phyloP scores from a whole-genome alignment of 2,797 vertebrate genomes.

The Xenopus petersii region DNA sequence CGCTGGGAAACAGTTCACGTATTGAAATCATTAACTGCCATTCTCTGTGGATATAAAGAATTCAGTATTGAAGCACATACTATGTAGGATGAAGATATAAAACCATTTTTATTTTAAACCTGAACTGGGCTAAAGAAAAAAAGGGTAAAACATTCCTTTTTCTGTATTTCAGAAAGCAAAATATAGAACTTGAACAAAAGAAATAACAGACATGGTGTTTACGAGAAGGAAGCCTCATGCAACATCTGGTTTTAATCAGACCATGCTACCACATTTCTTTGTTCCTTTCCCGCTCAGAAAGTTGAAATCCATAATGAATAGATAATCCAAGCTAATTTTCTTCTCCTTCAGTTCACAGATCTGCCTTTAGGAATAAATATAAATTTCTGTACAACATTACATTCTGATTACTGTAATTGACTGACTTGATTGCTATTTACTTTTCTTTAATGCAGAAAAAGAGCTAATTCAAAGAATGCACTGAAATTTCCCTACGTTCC shows the following conservation, averaged over 20 bases:
- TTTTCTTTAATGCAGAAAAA: neutral
- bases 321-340: slow-evolving; percentile 1
- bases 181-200: neutral
- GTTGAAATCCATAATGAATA: neutral
- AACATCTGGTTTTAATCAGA: slow-evolving; percentile 38
- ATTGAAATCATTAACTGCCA: slow-evolving; percentile 13
- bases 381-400: neutral
- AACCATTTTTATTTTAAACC: neutral
- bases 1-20: slow-evolving; percentile 18
- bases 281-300: slow-evolving; percentile 12
- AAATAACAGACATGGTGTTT: neutral
- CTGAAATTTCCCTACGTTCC: neutral
- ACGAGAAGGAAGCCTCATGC: slow-evolving; percentile 1
- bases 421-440: slow-evolving; percentile 1
- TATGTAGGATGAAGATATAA: neutral
- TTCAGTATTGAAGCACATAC: neutral
- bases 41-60: slow-evolving; percentile 24
- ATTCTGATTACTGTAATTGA: slow-evolving; percentile 1
- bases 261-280: slow-evolving; percentile 2
- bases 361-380: neutral
- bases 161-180: slow-evolving; percentile 11
- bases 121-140: neutral
- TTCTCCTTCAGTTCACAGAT: neutral
- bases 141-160: neutral
- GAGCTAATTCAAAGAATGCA: neutral